phyloP scores from a whole-genome alignment of 2,113 vertebrate species.

The Hypanus sabinus region DNA sequence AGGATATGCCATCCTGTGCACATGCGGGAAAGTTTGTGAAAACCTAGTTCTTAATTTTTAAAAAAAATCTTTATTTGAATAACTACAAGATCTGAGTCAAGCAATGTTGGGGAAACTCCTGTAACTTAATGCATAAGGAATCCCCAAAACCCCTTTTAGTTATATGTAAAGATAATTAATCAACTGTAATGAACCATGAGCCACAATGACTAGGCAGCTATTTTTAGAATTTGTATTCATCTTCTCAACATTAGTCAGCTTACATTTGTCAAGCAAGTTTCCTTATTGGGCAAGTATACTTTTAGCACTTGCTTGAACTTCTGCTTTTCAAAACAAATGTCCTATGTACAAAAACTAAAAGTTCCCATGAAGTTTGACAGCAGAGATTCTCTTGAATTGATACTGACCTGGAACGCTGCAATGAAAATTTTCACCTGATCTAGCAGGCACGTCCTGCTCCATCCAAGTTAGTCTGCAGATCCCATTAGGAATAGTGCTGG shows the following conservation, averaged over 20 bases:
- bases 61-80: neutral
- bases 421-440: neutral
- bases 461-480: no score
- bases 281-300: neutral
- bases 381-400: neutral
- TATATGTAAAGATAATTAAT: neutral
- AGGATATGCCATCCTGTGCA: neutral
- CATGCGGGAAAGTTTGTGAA: neutral
- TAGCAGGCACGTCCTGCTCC: no score
- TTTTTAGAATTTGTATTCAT: neutral
- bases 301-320: constrained; percentile 3
- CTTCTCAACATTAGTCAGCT: neutral
- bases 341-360: neutral
- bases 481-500: no score
- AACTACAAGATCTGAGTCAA: neutral
- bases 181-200: neutral
- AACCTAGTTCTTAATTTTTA: neutral
- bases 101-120: neutral
- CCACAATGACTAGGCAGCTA: neutral
- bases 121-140: neutral
- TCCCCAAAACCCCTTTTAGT: neutral
- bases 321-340: neutral
- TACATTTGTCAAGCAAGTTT: neutral
- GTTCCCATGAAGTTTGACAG: no score
- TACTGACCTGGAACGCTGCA: neutral